These are phyloP conservation scores for Ptiloglossa arizonensis DNA, from an alignment of 1,140 invertebrate species.

Conservation along the genomic window DNA sequence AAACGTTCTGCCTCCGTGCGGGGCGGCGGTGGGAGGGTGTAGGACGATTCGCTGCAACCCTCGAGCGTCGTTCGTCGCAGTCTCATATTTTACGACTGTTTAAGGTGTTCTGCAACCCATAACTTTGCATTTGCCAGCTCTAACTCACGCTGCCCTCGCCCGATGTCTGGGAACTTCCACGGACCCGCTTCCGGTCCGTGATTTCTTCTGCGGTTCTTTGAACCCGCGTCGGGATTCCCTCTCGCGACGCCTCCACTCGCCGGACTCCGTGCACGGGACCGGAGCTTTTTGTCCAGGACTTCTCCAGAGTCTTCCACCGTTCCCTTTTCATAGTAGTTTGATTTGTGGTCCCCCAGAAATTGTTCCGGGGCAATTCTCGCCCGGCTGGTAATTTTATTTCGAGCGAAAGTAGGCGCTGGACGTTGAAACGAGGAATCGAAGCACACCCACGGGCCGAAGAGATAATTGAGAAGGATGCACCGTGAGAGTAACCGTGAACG, in stretches of 20 bases:
- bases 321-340: not conserved
- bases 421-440: too few relatives aligned
- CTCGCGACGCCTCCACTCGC: not conserved
- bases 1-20: not conserved
- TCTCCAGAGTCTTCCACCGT: not conserved
- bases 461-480: too few relatives aligned
- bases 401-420: too few relatives aligned
- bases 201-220: conserved; percentile 45
- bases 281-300: not conserved
- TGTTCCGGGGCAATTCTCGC: too few relatives aligned
- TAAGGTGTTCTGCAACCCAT: conserved; percentile 64
- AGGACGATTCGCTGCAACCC: conserved; percentile 4
- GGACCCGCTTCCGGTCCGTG: conserved; percentile 36
- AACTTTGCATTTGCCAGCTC: conserved; percentile 60
- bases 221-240: not conserved
- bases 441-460: too few relatives aligned
- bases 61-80: conserved; percentile 49
- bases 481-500: too few relatives aligned
- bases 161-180: conserved; percentile 41
- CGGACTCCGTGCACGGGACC: not conserved
- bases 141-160: conserved; percentile 48
- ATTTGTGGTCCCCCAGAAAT: not conserved
- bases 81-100: conserved; percentile 69
- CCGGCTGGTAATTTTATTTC: too few relatives aligned
- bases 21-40: not conserved